These are phyloP conservation scores for Neolamprologus longior DNA, from an alignment of 2,113 vertebrate species.

Conservation along the genomic window DNA sequence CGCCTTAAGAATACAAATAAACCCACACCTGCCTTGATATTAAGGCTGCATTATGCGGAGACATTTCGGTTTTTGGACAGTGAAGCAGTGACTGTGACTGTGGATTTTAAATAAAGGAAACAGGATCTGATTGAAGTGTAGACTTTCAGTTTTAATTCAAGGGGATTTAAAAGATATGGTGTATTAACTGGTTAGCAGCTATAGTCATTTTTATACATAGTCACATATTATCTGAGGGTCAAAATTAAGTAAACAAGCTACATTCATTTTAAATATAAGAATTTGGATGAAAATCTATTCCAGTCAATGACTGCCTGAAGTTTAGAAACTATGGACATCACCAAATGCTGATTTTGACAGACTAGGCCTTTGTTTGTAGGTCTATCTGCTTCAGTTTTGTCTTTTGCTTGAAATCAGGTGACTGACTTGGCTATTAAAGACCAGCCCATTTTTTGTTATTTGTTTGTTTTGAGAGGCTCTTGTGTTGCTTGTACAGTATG, in stretches of 20 bases:
- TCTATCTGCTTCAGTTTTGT: neutral
- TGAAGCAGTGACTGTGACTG: neutral
- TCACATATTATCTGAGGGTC: neutral
- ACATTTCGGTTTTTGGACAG: neutral
- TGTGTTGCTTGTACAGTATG: neutral
- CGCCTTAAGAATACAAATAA: neutral
- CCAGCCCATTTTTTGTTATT: neutral
- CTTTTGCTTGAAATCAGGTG: neutral
- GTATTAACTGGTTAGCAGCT: neutral
- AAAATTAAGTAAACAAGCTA: neutral
- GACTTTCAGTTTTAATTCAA: neutral
- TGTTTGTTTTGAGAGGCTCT: neutral
- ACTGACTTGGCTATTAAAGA: neutral
- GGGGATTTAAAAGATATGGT: neutral
- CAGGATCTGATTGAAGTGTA: neutral
- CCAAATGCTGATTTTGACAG: neutral
- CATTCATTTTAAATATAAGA: neutral
- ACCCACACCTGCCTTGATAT: neutral
- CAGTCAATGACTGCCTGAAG: neutral
- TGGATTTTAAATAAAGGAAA: neutral
- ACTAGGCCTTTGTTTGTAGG: neutral
- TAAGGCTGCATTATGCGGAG: neutral
- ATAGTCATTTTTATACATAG: neutral
- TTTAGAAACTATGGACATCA: neutral
- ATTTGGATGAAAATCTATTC: neutral